Conservation (phyloP, 1,140 invertebrate species). For the Lepeophtheirus salmonis region DNA sequence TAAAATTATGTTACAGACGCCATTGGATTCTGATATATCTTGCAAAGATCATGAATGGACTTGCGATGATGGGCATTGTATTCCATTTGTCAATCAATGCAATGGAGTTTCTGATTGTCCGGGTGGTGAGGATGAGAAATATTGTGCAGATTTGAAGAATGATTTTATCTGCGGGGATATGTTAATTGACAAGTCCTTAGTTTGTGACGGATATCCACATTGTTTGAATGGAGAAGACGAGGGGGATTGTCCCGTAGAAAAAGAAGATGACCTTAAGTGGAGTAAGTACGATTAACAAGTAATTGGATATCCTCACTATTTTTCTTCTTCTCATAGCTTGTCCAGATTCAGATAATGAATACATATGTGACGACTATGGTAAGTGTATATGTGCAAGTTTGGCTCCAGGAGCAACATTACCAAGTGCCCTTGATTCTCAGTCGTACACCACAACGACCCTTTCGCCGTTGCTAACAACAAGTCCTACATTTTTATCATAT, state of each 20-base stretch:
- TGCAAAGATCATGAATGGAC: slow-evolving; percentile 23
- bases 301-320: too few relatives aligned
- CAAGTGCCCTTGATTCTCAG: not conserved
- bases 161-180: not conserved
- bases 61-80: slow-evolving; percentile 49
- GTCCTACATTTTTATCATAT: not conserved
- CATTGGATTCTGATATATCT: too few relatives aligned
- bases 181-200: not conserved
- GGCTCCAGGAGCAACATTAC: not conserved
- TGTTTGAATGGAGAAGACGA: slow-evolving; percentile 13
- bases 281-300: too few relatives aligned
- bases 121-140: slow-evolving; percentile 39
- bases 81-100: slow-evolving; percentile 41
- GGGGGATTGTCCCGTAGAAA: slow-evolving; percentile 1
- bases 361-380: not conserved
- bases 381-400: not conserved
- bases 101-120: slow-evolving; percentile 46
- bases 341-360: not conserved
- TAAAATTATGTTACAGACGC: too few relatives aligned
- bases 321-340: too few relatives aligned
- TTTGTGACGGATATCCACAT: slow-evolving; percentile 5
- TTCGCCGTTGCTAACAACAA: too few relatives aligned
- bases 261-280: not conserved
- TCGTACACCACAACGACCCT: not conserved
- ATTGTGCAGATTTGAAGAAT: not conserved